A percentile compares a stretch with the other conserved stretches of the same genome.
Evolutionary conservation across 2,113 vertebrate genomes (phyloP).

Genomic region (Anoplopoma fimbria): DNA sequence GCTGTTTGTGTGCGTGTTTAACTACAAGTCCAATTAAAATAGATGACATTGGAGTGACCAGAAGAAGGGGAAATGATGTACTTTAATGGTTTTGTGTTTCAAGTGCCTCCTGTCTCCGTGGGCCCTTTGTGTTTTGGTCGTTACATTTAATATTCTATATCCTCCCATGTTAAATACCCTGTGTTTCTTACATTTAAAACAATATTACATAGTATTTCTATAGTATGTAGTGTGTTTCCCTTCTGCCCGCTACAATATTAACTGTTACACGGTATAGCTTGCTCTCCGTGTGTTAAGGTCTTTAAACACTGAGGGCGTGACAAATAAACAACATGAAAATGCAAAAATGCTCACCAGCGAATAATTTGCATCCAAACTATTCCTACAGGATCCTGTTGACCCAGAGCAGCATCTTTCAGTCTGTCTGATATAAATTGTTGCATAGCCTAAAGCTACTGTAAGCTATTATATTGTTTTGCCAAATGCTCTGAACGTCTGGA

Average conservation of each 20-base stretch:
- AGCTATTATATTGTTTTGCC: too few relatives aligned
- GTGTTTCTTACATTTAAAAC: background rate
- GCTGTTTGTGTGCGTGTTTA: constrained; percentile 3
- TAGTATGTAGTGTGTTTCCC: background rate
- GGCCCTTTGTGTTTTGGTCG: background rate
- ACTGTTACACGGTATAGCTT: too few relatives aligned
- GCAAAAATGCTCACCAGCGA: too few relatives aligned
- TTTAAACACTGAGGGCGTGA: too few relatives aligned
- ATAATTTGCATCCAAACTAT: too few relatives aligned
- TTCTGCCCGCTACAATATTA: too few relatives aligned
- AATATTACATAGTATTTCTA: background rate
- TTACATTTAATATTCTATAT: background rate
- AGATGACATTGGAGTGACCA: background rate
- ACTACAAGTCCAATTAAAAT: constrained; percentile 15
- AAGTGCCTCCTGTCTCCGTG: background rate
- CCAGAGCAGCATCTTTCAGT: too few relatives aligned
- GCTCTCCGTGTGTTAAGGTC: too few relatives aligned
- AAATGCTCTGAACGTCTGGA: background rate
- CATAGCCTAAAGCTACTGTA: too few relatives aligned
- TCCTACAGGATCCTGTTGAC: too few relatives aligned
- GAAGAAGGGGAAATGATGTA: background rate
- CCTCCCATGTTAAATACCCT: background rate
- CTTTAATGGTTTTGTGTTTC: constrained; percentile 2
- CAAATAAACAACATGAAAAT: too few relatives aligned
- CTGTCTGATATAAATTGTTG: too few relatives aligned